Evolutionary conservation across 2,113 vertebrate species (phyloP), one percentile per base, ranked within the genome.

Genomic region (Sceloporus tristichus): DNA sequence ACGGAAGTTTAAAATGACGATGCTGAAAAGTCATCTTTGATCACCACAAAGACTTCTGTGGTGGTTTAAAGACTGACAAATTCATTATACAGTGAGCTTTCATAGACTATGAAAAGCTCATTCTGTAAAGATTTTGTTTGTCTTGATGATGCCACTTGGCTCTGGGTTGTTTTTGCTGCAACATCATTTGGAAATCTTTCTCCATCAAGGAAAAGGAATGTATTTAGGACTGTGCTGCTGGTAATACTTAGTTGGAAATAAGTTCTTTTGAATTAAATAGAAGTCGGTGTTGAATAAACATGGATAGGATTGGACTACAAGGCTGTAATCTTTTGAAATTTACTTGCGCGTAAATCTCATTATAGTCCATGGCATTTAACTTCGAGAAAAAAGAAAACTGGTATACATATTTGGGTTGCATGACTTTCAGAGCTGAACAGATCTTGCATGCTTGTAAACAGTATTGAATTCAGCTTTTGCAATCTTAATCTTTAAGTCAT

Each of bases 401-500:
- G 10, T 8, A 48, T 38, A 48, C 48, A 18, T 62, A 18, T 62
- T 34, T 14, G 29, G 62, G 42, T 1, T 11, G 56, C 56, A 34
- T 9, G 29, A 65, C 59, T 75, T 54, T 62, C 27, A 9, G 83
- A 25, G 1, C 16, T n/a, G 66, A 53, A 71, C 29, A 71, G 53
- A 42, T 66, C 40, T 14, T 68, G 27, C 10, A 4, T 79, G 18
- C 29, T 86, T 79, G 11, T 59, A 85, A 59, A 87, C 23, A 4
- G 42, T 18, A 71, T 29, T 76, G 59, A 53, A 68, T 83, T n/a
- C 59, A 76, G 18, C 48, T n/a, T 88, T 56, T 40, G 48, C 59
- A 68, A 68, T 23, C n/a, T 68, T 84, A 56, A 56, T 68, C 73
- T 78, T 34, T 54, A 87, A 71, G 34, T 77, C 23, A 70, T 78